Evolutionary conservation across 2,797 vertebrate genomes (phyloP).

Genomic region (Arrhamphus sclerolepis): DNA sequence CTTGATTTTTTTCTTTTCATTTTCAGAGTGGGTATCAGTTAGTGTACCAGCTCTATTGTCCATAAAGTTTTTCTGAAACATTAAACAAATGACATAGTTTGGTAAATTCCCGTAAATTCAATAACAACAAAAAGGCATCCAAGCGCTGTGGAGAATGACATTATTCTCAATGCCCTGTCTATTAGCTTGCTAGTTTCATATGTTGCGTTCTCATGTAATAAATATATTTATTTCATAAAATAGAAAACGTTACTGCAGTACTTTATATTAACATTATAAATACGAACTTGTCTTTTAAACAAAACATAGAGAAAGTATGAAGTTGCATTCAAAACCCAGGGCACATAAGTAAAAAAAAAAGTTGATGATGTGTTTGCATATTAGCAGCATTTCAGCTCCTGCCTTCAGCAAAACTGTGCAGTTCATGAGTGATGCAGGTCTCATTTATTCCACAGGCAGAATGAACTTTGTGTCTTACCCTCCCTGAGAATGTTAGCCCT

Average conservation of each 20-base stretch:
- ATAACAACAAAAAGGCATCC: constrained; percentile 27
- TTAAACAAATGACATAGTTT: constrained; percentile 14
- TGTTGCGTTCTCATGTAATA: constrained; percentile 57
- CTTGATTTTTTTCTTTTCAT: constrained; percentile 39
- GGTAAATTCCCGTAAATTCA: constrained; percentile 13
- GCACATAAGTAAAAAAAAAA: constrained; percentile 12
- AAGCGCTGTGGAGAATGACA: constrained; percentile 38
- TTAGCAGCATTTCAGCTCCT: constrained; percentile 46
- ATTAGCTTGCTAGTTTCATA: constrained; percentile 24
- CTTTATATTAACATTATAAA: constrained; percentile 68
- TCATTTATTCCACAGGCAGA: constrained; percentile 34
- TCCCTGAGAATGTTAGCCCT: constrained; percentile 64
- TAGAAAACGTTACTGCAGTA: constrained; percentile 40
- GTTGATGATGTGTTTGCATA: constrained; percentile 30
- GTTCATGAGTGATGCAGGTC: constrained; percentile 49
- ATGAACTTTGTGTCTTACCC: constrained; percentile 20
- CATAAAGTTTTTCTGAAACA: constrained; percentile 18
- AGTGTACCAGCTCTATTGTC: constrained; percentile 32
- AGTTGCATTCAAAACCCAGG: constrained; percentile 19
- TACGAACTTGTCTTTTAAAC: constrained; percentile 62
- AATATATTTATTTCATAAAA: constrained; percentile 62
- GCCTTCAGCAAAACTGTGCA: constrained; percentile 12
- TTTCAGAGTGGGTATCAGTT: constrained; percentile 68
- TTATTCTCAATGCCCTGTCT: constrained; percentile 53
- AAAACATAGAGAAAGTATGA: constrained; percentile 32